Base-by-base conservation (phyloP, 2,888 invertebrate genomes). In the Zaprionus obscuricornis region DNA sequence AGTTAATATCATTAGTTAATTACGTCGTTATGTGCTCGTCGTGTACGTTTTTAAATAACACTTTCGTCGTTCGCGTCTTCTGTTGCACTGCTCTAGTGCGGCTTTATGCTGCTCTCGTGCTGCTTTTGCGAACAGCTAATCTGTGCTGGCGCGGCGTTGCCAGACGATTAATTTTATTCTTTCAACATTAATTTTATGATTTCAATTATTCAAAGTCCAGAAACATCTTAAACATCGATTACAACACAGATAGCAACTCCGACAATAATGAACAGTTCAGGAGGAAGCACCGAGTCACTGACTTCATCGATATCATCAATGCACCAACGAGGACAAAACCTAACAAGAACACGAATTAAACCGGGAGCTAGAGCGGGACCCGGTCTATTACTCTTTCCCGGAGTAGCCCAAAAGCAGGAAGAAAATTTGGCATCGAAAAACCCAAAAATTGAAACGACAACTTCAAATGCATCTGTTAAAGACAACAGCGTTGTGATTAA, bases 361-460 rank as follows among this genome's bases (percentile, higher is more conserved):
- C 7, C 42, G 5, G 20, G 4, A 3, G 10, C 42, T n/a, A 27
- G 50, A 10, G 34, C 27, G 2, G 73, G 66, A 7, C 74, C 83
- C 0, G 85, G 85, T 1, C 49, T 85, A 10, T 37, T 81, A 51
- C 65, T 79, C 16, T 81, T 81, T 40, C 81, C 81, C 1, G 79
- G 76, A 17, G 59, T 57, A 11, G 86, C 75, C 8, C 66, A 57
- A 26, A 56, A 58, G 51, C 63, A 68, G 42, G 45, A 50, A 17
- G 70, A 33, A 16, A 55, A 40, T 50, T 46, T 22, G 22, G 37
- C 47, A 24, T 4, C 45, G n/a, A 39, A 20, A 20, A 31, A 16
- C 6, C 29, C 18, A 4, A 5, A 13, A 29, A 27, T 14, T 10
- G 11, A 22, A n/a, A 13, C 34, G 26, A 10, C 37, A 34, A 39